Base-by-base conservation (phyloP, 1,140 invertebrate genomes). In the Neelides sp. region DNA sequence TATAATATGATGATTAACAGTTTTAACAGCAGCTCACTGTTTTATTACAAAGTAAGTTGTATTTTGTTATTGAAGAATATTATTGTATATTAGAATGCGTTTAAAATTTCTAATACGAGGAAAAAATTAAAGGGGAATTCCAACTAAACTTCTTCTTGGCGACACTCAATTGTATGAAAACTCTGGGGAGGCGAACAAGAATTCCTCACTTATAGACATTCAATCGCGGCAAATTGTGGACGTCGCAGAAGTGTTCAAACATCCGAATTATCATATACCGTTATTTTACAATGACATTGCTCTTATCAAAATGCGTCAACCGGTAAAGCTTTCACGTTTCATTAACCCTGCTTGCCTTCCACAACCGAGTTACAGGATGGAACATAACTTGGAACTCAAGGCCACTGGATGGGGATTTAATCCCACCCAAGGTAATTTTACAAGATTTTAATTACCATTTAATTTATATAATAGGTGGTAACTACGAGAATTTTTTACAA, bases 201-300 rank as follows among this genome's bases (percentile, higher is more conserved):
- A n/a, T n/a, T n/a, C n/a, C n/a, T n/a, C n/a, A n/a, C n/a, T n/a
- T n/a, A n/a, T n/a, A n/a, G n/a, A n/a, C n/a, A n/a, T n/a, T n/a
- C 24, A 46, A 7, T 35, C 45, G 24, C 26, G 45, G 30, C 4
- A 35, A 36, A 47, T 35, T 3, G n/a, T 22, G 2, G 45, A 28
- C 10, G 45, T 47, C 3, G 8, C 28, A 4, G 22, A 19, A 36
- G 22, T 47, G 19, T 10, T 47, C 27, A 20, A 28, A 5, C 73
- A 78, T 62, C 72, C 72, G 3, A 40, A 65, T 1, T 78, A 76
- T 48, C 64, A 64, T 2, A 64, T 54, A 26, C 60, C 63, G 2
- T 51, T 57, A 0, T 64, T 68, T 26, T 73, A 75, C 58, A 70
- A 78, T 59, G 76, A 78, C 42, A 75, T 78, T 37, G 75, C 72